Evolutionary conservation across 2,797 vertebrate species (phyloP), one percentile per base, ranked within the genome.

Genomic region (Odontamblyopus rebecca): DNA sequence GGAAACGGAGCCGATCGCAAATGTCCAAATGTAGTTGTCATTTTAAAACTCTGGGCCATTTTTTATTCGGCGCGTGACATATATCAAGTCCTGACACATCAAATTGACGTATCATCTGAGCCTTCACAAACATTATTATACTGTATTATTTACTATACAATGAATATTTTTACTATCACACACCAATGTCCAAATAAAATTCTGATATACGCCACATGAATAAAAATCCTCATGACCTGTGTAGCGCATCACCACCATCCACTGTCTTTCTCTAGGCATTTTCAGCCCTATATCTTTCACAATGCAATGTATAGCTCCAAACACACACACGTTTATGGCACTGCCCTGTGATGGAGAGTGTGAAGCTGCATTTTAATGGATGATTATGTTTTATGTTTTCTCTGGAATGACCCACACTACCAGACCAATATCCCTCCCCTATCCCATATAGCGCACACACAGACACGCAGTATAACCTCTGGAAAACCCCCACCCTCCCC

Each of bases 341-440:
- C 80, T 77, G 76, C 80, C 78, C 85, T 32, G 79, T 92, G 89
- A 91, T 92, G 84, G 88, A 89, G 86, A 78, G 78, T 91, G 91
- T 92, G 89, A 91, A 86, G 83, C 86, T 91, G 92, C 92, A 93
- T 94, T 93, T 90, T 93, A 93, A 93, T 93, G 90, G 86, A 87
- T 89, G 87, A 90, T 92, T 93, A 92, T 88, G 79, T 89, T 90
- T 90, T 88, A 91, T 90, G 86, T 89, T 90, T 89, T 90, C 86
- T 89, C 86, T 84, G 83, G 86, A 89, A 89, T 90, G 86, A 88
- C 89, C 90, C 63, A 73, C 74, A 70, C 71, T 78, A 80, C 77
- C 82, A 82, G 78, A 86, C 81, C 85, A 86, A 88, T 92, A 89
- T 88, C 87, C 76, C 83, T 73, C 73, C 68, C 77, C 77, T 70